phyloP scores from a whole-genome alignment of 2,113 vertebrate genomes.

The Ammodramus savannarum region DNA sequence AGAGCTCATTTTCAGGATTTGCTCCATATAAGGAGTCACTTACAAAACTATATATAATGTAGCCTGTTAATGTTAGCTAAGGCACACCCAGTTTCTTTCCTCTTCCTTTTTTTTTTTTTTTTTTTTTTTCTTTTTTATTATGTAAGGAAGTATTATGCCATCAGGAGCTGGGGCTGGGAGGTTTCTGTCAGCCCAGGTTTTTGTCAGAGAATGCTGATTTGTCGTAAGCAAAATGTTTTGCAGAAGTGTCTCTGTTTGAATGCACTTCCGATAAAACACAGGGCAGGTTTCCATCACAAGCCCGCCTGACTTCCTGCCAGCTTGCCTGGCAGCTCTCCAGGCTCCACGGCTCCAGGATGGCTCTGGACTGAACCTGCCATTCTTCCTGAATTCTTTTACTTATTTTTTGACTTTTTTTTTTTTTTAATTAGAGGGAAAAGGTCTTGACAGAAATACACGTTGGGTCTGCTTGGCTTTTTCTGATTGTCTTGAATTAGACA shows the following conservation, averaged over 20 bases:
- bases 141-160: neutral
- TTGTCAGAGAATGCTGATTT: neutral
- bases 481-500: neutral
- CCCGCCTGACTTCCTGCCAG: slow-evolving; percentile 27
- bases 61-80: accelerated
- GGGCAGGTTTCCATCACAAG: slow-evolving; percentile 49
- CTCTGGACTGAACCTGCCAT: slow-evolving; percentile 21
- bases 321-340: slow-evolving; percentile 35
- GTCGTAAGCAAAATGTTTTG: slow-evolving; percentile 29
- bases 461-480: neutral
- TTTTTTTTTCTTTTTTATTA: neutral
- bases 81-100: neutral
- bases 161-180: neutral
- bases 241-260: slow-evolving; percentile 13
- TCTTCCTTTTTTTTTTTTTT: neutral
- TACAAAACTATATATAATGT: neutral
- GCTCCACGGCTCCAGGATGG: neutral
- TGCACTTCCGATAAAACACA: slow-evolving; percentile 41
- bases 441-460: neutral
- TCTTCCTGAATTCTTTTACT: neutral
- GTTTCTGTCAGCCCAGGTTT: slow-evolving; percentile 11
- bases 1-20: neutral
- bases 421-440: neutral
- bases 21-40: neutral
- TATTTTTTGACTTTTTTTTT: neutral